Percentiles rank a stretch among this genome's conserved stretches.
These are phyloP conservation scores for Aphelocoma californica DNA, from an alignment of 2,797 vertebrate genomes.

Conservation along the genomic window DNA sequence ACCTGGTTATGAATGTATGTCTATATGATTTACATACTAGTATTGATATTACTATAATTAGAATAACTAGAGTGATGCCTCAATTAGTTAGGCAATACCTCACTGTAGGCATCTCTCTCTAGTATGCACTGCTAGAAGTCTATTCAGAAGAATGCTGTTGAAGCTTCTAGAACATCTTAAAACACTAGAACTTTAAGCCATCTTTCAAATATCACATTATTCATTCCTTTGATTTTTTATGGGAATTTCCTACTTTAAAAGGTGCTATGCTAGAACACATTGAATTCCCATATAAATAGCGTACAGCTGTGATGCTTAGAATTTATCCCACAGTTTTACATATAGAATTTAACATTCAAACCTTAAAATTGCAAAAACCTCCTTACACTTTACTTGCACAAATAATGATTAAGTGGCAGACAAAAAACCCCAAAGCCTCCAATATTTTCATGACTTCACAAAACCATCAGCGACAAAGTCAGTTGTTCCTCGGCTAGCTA, in stretches of 20 bases:
- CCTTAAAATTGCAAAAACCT: not conserved
- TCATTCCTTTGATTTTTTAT: not conserved
- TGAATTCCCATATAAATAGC: not conserved
- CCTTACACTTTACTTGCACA: not conserved
- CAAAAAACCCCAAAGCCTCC: not conserved
- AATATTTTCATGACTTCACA: not conserved
- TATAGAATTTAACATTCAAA: not conserved
- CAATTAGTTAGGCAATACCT: not conserved
- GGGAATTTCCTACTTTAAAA: not conserved
- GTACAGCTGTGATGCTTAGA: not conserved
- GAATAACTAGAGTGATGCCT: not conserved
- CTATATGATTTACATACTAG: not conserved
- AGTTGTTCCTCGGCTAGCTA: not conserved
- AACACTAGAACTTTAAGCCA: not conserved
- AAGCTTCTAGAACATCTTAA: not conserved
- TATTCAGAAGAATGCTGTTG: not conserved
- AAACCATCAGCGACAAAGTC: not conserved
- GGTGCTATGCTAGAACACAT: not conserved
- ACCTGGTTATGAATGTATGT: not conserved
- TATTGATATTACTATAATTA: not conserved
- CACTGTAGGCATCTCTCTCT: not conserved
- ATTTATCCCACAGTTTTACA: not conserved
- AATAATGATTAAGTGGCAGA: not conserved
- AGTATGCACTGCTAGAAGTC: not conserved
- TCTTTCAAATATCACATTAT: not conserved